Percentiles rank a stretch among this genome's conserved stretches.
These are phyloP conservation scores for Plebejus argus DNA, from an alignment of 2,888 invertebrate species.

Conservation along the genomic window DNA sequence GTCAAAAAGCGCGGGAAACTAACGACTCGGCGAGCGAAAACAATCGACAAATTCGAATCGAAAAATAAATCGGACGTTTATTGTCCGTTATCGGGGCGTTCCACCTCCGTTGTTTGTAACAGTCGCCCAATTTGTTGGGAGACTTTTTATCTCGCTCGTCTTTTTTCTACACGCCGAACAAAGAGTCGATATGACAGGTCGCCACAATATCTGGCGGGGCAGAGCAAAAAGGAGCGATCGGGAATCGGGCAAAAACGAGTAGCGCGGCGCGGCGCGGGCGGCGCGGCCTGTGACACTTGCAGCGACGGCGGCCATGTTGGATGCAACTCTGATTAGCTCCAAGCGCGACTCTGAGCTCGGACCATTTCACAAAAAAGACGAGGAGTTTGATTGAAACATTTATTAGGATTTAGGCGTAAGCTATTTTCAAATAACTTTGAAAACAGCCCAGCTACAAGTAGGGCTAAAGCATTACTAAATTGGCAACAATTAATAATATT, in stretches of 20 bases:
- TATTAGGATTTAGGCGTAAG: neutral
- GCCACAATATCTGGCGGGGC: constrained; percentile 68
- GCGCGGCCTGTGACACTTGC: constrained; percentile 76
- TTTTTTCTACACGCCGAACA: constrained; percentile 70
- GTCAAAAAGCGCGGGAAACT: constrained; percentile 64
- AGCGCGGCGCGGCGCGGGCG: constrained; percentile 55
- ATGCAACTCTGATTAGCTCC: constrained; percentile 43
- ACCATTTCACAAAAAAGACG: neutral
- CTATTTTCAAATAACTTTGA: neutral
- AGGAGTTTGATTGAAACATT: neutral
- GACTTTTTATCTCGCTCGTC: constrained; percentile 71
- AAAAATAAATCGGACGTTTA: constrained; percentile 75
- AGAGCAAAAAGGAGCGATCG: constrained; percentile 74
- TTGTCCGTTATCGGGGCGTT: constrained; percentile 77
- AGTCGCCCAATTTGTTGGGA: constrained; percentile 78
- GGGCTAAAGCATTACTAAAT: neutral
- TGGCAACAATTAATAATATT: neutral
- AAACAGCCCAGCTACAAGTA: neutral
- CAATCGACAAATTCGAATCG: constrained; percentile 74
- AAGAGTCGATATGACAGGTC: constrained; percentile 78
- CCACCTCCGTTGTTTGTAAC: constrained; percentile 79
- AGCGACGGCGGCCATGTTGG: constrained; percentile 73
- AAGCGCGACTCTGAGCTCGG: neutral
- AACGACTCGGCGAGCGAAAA: constrained; percentile 62
- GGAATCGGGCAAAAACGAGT: constrained; percentile 75